A percentile compares a stretch with the other conserved stretches of the same genome.
These are phyloP conservation scores for Epicauta chinensis DNA, from an alignment of 1,140 invertebrate genomes.

Conservation along the genomic window DNA sequence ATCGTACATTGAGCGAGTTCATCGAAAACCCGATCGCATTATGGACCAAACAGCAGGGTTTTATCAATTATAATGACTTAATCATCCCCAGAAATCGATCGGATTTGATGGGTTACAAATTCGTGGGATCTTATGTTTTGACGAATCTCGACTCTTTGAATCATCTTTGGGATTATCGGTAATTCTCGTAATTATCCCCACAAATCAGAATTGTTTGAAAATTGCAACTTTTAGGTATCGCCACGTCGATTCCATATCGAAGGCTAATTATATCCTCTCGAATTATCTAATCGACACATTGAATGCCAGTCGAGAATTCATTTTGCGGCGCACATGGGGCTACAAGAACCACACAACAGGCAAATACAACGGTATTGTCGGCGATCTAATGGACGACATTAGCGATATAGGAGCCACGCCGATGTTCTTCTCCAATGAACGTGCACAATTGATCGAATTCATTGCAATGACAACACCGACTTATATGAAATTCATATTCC, in stretches of 20 bases:
- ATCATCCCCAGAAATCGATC: background rate
- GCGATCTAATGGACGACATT: constrained; percentile 47
- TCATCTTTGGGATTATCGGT: too few relatives aligned
- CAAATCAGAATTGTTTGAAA: too few relatives aligned
- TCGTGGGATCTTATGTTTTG: too few relatives aligned
- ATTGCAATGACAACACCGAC: constrained; percentile 51
- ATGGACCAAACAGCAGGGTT: too few relatives aligned
- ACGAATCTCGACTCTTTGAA: too few relatives aligned
- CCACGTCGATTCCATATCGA: constrained; percentile 48
- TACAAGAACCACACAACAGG: constrained; percentile 20
- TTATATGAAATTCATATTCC: constrained; percentile 54
- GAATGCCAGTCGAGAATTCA: constrained; percentile 45
- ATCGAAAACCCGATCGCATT: background rate
- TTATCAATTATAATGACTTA: background rate
- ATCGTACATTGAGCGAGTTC: background rate
- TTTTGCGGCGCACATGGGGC: constrained; percentile 46
- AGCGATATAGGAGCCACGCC: constrained; percentile 55
- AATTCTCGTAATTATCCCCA: too few relatives aligned
- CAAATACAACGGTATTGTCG: constrained; percentile 56
- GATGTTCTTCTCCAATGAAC: constrained; percentile 49
- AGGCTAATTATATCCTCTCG: constrained; percentile 50
- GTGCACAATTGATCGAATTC: constrained; percentile 50
- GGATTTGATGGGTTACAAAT: constrained; percentile 1
- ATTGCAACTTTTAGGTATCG: too few relatives aligned
- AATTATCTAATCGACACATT: constrained; percentile 47